A percentile compares a stretch with the other conserved stretches of the same genome.
Evolutionary conservation across 2,888 invertebrate genomes (phyloP).

Genomic region (Troides oblongomaculatus): DNA sequence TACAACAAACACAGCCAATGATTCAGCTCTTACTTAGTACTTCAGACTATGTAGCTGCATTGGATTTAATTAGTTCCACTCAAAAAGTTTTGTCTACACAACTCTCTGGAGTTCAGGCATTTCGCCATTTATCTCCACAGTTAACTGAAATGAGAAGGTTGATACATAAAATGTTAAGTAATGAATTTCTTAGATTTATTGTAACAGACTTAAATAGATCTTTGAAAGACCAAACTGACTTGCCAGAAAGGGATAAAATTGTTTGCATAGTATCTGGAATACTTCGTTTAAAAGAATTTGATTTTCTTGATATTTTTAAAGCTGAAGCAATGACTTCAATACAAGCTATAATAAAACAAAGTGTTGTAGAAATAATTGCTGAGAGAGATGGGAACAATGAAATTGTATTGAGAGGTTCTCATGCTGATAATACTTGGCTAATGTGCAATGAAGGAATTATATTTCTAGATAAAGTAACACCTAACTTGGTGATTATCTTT

Average conservation of each 20-base stretch:
- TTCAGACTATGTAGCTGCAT: slow-evolving; percentile 97
- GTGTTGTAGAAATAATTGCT: slow-evolving; percentile 86
- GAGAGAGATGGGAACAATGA: slow-evolving; percentile 70
- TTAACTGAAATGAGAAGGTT: slow-evolving; percentile 96
- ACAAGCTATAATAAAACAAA: slow-evolving; percentile 93
- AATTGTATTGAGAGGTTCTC: slow-evolving; percentile 69
- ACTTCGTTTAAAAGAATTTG: slow-evolving; percentile 90
- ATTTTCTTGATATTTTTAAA: slow-evolving; percentile 92
- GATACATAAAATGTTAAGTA: slow-evolving; percentile 97
- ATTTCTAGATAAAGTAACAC: slow-evolving; percentile 83
- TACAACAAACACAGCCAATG: slow-evolving; percentile 98
- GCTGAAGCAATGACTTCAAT: slow-evolving; percentile 94
- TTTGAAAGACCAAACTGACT: slow-evolving; percentile 75
- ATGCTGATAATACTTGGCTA: slow-evolving; percentile 75
- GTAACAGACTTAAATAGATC: slow-evolving; percentile 95
- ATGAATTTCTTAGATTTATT: slow-evolving; percentile 95
- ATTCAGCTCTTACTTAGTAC: slow-evolving; percentile 96
- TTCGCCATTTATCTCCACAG: slow-evolving; percentile 97
- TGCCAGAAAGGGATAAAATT: slow-evolving; percentile 91
- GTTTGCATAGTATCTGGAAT: slow-evolving; percentile 94
- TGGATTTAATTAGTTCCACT: slow-evolving; percentile 97
- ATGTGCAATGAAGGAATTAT: slow-evolving; percentile 85
- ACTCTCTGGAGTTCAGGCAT: slow-evolving; percentile 94
- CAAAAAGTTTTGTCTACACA: slow-evolving; percentile 95
- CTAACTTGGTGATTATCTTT: slow-evolving; percentile 84